Evolutionary conservation across 2,797 vertebrate genomes (phyloP).

Genomic region (Sebastes flavidus): DNA sequence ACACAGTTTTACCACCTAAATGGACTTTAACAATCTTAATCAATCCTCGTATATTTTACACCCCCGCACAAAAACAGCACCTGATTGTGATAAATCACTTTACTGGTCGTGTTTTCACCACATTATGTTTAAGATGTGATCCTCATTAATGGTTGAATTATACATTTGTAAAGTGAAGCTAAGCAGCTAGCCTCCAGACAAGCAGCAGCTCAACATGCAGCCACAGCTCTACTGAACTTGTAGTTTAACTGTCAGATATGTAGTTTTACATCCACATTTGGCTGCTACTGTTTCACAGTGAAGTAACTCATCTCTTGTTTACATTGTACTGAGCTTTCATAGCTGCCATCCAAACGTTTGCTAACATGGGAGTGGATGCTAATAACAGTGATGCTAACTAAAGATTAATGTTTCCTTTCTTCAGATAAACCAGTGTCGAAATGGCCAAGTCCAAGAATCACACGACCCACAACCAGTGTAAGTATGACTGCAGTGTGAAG

Average conservation of each 20-base stretch:
- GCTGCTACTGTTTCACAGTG: fast-evolving
- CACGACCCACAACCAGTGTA: slow-evolving; percentile 98
- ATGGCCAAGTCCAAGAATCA: slow-evolving; percentile 99
- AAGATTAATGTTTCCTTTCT: not conserved
- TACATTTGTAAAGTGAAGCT: not conserved
- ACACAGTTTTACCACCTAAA: not conserved
- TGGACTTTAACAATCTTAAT: slow-evolving; percentile 58
- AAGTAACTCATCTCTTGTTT: not conserved
- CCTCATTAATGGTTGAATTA: not conserved
- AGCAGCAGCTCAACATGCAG: fast-evolving
- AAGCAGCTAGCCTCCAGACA: not conserved
- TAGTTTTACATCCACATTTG: fast-evolving
- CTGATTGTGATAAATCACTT: not conserved
- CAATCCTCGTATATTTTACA: slow-evolving; percentile 58
- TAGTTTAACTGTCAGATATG: fast-evolving
- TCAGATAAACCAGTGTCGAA: slow-evolving; percentile 64
- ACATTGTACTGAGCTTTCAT: fast-evolving
- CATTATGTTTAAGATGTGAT: slow-evolving; percentile 5
- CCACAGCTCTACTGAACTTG: fast-evolving
- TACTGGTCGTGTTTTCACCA: fast-evolving
- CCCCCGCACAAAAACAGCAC: fast-evolving
- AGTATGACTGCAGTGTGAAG: slow-evolving; percentile 62
- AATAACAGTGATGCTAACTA: too few relatives aligned
- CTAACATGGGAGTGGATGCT: not conserved
- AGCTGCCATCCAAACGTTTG: not conserved